phyloP scores from a whole-genome alignment of 2,113 vertebrate species.

The Prietella phreatophila region DNA sequence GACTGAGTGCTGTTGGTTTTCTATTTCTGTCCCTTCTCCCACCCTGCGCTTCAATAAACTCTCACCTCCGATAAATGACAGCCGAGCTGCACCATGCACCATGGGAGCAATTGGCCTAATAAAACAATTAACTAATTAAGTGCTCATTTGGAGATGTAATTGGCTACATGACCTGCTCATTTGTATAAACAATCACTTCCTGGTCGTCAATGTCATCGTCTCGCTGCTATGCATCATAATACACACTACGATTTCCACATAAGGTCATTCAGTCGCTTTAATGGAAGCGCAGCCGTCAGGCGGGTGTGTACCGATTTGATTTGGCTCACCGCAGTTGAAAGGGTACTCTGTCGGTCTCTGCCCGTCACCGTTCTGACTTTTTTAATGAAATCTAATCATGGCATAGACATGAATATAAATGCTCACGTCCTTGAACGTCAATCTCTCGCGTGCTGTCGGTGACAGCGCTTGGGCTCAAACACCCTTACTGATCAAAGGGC shows the following conservation, averaged over 20 bases:
- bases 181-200: conserved; percentile 67
- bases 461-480: conserved; percentile 50
- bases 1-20: conserved; percentile 54
- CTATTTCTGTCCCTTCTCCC: conserved; percentile 31
- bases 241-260: not conserved
- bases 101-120: conserved; percentile 67
- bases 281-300: conserved; percentile 64
- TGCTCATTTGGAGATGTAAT: conserved; percentile 69
- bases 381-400: conserved; percentile 46
- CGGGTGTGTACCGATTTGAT: conserved; percentile 60
- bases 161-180: conserved; percentile 71
- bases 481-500: conserved; percentile 60
- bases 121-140: conserved; percentile 78
- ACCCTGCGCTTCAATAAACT: conserved; percentile 11
- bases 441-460: conserved; percentile 58
- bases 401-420: conserved; percentile 62
- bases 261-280: conserved; percentile 66
- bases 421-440: conserved; percentile 56
- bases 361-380: conserved; percentile 63
- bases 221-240: conserved; percentile 22
- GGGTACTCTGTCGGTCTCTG: conserved; percentile 51
- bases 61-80: conserved; percentile 64
- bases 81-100: conserved; percentile 62
- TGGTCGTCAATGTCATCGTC: conserved; percentile 48
- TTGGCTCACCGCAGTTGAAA: conserved; percentile 57